Conservation (phyloP, 2,113 vertebrate species). For the Serinus canaria region DNA sequence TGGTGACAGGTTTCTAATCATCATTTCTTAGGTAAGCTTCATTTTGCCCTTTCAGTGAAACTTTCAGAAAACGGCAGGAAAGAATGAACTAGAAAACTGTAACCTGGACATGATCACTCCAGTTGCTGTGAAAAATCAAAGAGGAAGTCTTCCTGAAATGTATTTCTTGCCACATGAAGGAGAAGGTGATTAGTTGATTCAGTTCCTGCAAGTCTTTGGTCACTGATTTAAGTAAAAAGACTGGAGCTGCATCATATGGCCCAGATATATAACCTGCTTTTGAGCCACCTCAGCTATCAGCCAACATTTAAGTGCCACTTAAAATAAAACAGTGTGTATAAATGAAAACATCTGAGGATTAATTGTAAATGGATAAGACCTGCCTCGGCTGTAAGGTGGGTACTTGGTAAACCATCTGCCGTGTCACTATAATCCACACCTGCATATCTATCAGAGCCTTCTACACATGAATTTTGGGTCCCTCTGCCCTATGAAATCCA, state of each 20-base stretch:
- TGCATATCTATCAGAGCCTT: not conserved
- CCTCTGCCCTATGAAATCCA: not conserved
- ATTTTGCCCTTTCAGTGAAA: not conserved
- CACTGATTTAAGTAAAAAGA: not conserved
- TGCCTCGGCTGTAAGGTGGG: not conserved
- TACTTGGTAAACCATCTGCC: not conserved
- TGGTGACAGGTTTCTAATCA: not conserved
- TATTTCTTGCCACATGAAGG: not conserved
- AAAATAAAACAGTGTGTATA: not conserved
- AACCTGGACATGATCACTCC: not conserved
- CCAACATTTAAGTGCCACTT: not conserved
- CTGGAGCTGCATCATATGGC: not conserved
- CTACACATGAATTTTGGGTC: rapidly evolving
- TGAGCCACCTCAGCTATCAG: not conserved
- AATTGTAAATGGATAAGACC: not conserved
- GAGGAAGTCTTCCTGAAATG: not conserved
- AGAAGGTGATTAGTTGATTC: not conserved
- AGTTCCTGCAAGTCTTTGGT: not conserved
- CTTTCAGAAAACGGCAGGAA: not conserved
- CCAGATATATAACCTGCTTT: not conserved
- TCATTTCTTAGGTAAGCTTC: not conserved
- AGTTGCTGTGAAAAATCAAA: not conserved
- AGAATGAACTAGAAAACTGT: not conserved
- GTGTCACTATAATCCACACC: not conserved
- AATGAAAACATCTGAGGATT: not conserved